Evolutionary conservation across 2,888 invertebrate genomes (phyloP), one percentile per base, ranked within the genome.

Genomic region (Globia sparganii): DNA sequence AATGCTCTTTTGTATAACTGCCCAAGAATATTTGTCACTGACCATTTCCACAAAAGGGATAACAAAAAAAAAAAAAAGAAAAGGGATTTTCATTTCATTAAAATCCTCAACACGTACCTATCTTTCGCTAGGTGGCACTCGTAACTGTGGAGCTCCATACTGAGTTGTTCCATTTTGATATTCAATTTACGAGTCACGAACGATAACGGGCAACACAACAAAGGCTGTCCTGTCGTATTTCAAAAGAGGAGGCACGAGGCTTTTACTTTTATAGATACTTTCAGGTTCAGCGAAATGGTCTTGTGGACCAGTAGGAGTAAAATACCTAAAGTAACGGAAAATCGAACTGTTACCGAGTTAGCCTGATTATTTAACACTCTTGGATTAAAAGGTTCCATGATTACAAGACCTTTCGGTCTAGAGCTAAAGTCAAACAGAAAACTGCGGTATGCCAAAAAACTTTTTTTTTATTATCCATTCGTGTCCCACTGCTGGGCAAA

Each of bases 111-210:
- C 80, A 80, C 80, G 80, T 83, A 83, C 34, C 28, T 53, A 83
- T 43, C 28, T 53, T 61, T 43, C 70, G 56, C 78, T 83, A 66
- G 78, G 84, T 80, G 84, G 78, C 56, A 43, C 78, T 83, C 67
- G 70, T 71, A 43, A 78, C 78, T 71, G 61, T 78, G 61, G 46
- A 59, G 68, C 40, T 58, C 65, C 70, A 70, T 65, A 73, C 73
- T 62, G 64, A 58, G 81, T 79, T 72, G 84, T 80, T 70, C 58
- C 70, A 74, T 81, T 80, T 84, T 84, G 80, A 80, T 80, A 81
- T 81, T 73, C 74, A 84, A 81, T 81, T 85, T 80, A 85, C 85
- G 70, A 80, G 67, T 84, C 70, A 72, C 74, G 74, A 62, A 81
- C 72, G 84, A 65, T 79, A 84, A 72, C 64, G 68, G 80, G 13